phyloP scores from a whole-genome alignment of 2,797 vertebrate genomes.

The Anas georgica region DNA sequence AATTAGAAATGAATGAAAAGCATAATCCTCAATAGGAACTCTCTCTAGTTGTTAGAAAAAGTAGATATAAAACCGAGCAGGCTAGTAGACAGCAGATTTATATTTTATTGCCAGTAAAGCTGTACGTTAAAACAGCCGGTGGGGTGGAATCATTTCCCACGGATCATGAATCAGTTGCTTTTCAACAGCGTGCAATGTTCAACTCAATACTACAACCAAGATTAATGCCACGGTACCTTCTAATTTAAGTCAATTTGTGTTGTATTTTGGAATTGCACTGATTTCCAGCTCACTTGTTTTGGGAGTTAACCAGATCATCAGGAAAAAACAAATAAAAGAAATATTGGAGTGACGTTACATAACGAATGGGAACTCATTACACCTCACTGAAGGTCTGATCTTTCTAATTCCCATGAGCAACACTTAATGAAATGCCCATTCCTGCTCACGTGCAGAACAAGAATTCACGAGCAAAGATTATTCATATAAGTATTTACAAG shows the following conservation, averaged over 20 bases:
- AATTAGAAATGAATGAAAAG: constrained; percentile 54
- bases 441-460: neutral
- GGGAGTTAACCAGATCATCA: constrained; percentile 47
- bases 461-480: constrained; percentile 5
- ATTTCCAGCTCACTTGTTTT: constrained; percentile 57
- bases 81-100: constrained; percentile 62
- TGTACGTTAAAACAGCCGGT: constrained; percentile 59
- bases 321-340: constrained; percentile 23
- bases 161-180: constrained; percentile 64
- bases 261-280: constrained; percentile 30
- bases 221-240: constrained; percentile 13
- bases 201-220: constrained; percentile 31
- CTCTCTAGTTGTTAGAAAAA: constrained; percentile 60
- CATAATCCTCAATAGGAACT: constrained; percentile 57
- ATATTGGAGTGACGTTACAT: constrained; percentile 15
- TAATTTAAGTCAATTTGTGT: constrained; percentile 51
- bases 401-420: neutral
- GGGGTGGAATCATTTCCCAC: constrained; percentile 47
- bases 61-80: constrained; percentile 60
- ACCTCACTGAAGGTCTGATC: neutral
- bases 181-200: neutral
- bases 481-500: constrained; percentile 10
- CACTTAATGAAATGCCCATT: neutral
- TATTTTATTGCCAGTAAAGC: constrained; percentile 39
- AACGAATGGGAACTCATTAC: constrained; percentile 6